Conservation (phyloP, 2,888 invertebrate genomes). For the Diplolepis rosae region DNA sequence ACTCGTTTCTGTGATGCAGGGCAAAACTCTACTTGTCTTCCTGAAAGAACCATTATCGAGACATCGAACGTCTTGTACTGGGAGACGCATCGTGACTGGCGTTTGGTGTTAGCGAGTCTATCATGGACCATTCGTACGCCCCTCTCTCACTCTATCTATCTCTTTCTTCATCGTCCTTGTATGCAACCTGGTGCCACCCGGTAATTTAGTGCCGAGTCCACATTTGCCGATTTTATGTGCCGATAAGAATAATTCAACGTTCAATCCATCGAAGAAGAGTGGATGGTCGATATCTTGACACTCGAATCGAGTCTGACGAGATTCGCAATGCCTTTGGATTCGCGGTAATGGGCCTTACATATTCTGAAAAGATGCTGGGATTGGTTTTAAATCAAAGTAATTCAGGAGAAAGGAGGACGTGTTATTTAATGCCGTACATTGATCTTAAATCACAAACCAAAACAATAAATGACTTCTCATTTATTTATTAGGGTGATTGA, state of each 20-base stretch:
- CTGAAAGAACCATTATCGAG: conserved; percentile 57
- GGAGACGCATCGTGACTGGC: conserved; percentile 53
- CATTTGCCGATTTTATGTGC: conserved; percentile 60
- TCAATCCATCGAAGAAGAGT: conserved; percentile 60
- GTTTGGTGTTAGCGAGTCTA: conserved; percentile 44
- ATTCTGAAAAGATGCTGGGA: background rate
- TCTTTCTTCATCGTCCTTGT: conserved; percentile 35
- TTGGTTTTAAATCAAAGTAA: conserved; percentile 9
- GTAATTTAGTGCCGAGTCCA: conserved; percentile 65
- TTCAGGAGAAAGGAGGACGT: background rate
- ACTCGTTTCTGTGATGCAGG: conserved; percentile 41
- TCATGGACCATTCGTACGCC: conserved; percentile 43
- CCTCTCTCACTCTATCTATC: conserved; percentile 43
- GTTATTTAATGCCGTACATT: background rate
- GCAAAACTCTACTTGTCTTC: conserved; percentile 46
- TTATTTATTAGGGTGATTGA: no score
- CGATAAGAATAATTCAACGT: conserved; percentile 68
- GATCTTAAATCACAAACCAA: background rate
- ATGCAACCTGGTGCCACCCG: conserved; percentile 49
- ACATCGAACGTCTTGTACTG: conserved; percentile 58
- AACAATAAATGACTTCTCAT: no score
- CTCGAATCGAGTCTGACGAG: conserved; percentile 59
- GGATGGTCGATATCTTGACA: conserved; percentile 62
- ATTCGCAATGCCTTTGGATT: conserved; percentile 30
- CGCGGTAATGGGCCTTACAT: conserved; percentile 20